Evolutionary conservation across 2,113 vertebrate genomes (phyloP), one percentile per base, ranked within the genome.

Genomic region (human): DNA sequence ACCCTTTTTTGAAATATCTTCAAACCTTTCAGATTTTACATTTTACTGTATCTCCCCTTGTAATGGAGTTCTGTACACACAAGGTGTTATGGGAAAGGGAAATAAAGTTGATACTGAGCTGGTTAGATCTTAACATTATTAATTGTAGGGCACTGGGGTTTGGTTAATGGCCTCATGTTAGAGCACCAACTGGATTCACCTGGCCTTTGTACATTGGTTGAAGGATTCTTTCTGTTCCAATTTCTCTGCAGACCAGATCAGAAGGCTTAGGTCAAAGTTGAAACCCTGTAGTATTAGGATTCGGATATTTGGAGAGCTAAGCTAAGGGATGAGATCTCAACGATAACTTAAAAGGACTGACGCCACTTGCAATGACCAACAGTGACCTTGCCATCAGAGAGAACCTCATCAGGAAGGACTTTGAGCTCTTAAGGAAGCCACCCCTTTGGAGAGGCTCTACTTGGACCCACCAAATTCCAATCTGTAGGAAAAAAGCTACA

Each of bases 271-370:
- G 72, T 86, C 55, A 90, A 96, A 90, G 61, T 8, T 83, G 57
- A 93, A 95, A 90, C 94, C 0, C 25, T 48, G 1, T 80, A 81
- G 16, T 70, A 66, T 66, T 80, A 66, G 30, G 18, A 72, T 88
- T 87, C 64, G 27, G 72, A 45, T 82, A 52, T 50, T 68, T 95
- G 61, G 35, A 43, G 35, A 97, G 17, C 35, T 66, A 66, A 84
- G 9, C 27, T 81, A 43, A 68, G 6, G 14, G 6, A n/a, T 55
- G 70, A 80, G 14, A 40, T 85, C 55, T 83, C 20, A 70, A n/a
- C 11, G 75, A 50, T 85, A 92, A 92, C 3, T 73, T 52, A 17
- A 20, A 90, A 90, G 22, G 32, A 32, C 16, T 16, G 17, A 45
- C 10, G 93, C 11, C 8, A 25, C 17, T 61, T 68, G n/a, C 88